A percentile compares a stretch with the other conserved stretches of the same genome.
Conservation (phyloP, 2,888 invertebrate species). For the Melanostoma mellinum region DNA sequence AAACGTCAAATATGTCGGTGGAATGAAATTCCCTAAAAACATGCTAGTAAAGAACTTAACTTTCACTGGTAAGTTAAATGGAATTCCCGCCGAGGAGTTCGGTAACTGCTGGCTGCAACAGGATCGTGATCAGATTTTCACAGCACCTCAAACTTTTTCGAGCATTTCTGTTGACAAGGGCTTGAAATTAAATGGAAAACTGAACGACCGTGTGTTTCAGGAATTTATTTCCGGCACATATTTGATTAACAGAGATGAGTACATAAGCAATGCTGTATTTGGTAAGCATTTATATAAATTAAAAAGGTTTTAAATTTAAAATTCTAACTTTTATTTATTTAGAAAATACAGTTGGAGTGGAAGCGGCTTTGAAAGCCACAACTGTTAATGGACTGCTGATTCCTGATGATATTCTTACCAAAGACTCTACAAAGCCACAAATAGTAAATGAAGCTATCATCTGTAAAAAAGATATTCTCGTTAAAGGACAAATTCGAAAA, state of each 20-base stretch:
- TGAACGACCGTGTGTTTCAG: slow-evolving; percentile 82
- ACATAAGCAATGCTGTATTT: slow-evolving; percentile 81
- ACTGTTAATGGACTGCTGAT: slow-evolving; percentile 80
- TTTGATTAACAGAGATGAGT: slow-evolving; percentile 82
- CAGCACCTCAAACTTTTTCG: slow-evolving; percentile 77
- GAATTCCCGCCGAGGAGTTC: slow-evolving; percentile 80
- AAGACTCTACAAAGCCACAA: slow-evolving; percentile 75
- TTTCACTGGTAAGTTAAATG: slow-evolving; percentile 81
- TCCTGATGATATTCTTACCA: slow-evolving; percentile 82
- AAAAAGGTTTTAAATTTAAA: too few species aligned
- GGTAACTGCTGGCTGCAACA: slow-evolving; percentile 81
- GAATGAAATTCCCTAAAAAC: slow-evolving; percentile 76
- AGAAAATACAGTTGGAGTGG: slow-evolving; percentile 78
- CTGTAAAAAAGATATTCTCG: slow-evolving; percentile 73
- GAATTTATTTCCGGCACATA: slow-evolving; percentile 82
- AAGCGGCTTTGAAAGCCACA: slow-evolving; percentile 76
- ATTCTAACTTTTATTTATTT: not conserved
- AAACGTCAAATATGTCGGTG: slow-evolving; percentile 79
- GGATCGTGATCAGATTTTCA: slow-evolving; percentile 78
- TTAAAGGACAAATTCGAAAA: slow-evolving; percentile 73
- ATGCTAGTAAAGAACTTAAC: slow-evolving; percentile 80
- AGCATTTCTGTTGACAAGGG: slow-evolving; percentile 73
- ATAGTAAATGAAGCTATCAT: slow-evolving; percentile 74
- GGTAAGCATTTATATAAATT: slow-evolving; percentile 74
- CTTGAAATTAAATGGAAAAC: slow-evolving; percentile 76